A percentile compares a stretch with the other conserved stretches of the same genome.
Conservation (phyloP, 2,888 invertebrate genomes). For the Ametastegia equiseti region DNA sequence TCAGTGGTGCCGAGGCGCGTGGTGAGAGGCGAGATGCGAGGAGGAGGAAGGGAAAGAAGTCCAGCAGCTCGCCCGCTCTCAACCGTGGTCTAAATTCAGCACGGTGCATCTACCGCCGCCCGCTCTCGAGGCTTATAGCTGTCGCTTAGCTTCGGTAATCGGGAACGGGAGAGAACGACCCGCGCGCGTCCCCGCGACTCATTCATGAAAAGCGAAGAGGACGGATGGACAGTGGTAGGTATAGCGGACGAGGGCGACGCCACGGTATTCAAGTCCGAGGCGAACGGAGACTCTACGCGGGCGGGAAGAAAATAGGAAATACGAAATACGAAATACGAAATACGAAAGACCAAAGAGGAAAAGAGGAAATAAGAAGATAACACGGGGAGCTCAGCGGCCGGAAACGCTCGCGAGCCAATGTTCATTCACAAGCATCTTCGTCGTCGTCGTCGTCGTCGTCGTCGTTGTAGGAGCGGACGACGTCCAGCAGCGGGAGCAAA, state of each 20-base stretch:
- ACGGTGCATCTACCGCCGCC: conserved; percentile 32
- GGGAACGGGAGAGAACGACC: conserved; percentile 41
- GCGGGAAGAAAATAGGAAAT: too few species aligned
- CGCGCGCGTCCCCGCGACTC: conserved; percentile 65
- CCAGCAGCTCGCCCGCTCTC: background rate
- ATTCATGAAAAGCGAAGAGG: conserved; percentile 71
- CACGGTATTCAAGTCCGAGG: conserved; percentile 50
- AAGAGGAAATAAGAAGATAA: conserved; percentile 54
- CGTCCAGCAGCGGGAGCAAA: conserved; percentile 67
- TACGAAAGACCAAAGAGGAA: conserved; percentile 50
- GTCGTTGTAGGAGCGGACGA: conserved; percentile 58
- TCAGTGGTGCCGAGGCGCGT: background rate
- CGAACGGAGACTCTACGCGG: too few species aligned
- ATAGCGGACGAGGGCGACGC: conserved; percentile 47
- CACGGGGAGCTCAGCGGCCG: conserved; percentile 64
- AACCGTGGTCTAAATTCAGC: conserved; percentile 42
- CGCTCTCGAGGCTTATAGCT: conserved; percentile 62
- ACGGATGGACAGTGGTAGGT: conserved; percentile 54
- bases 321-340: too few species aligned
- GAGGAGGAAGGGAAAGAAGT: conserved; percentile 57
- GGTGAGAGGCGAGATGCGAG: conserved; percentile 50
- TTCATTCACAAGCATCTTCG: conserved; percentile 73
- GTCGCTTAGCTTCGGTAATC: conserved; percentile 53
- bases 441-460: conserved; percentile 58
- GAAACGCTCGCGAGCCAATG: conserved; percentile 74